Evolutionary conservation across 2,113 vertebrate genomes (phyloP).

Genomic region (Lathamus discolor): DNA sequence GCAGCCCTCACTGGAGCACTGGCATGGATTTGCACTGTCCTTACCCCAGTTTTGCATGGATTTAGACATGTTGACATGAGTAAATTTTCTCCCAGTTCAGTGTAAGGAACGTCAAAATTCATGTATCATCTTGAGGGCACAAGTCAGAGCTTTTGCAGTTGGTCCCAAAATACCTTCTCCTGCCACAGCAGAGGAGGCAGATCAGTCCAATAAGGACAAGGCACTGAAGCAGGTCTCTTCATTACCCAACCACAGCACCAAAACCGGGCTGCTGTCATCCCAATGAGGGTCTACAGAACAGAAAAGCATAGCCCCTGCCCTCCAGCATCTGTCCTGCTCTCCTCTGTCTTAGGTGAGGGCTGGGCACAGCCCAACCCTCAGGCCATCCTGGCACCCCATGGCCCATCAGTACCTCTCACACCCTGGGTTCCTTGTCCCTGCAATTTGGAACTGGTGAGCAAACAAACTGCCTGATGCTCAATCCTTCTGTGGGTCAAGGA

Average conservation of each 20-base stretch:
- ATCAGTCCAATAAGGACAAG: background rate
- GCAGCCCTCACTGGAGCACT: fast-evolving
- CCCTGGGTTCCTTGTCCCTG: background rate
- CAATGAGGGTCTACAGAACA: background rate
- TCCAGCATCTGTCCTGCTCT: background rate
- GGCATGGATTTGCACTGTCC: fast-evolving
- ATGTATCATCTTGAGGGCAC: fast-evolving
- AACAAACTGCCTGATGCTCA: background rate
- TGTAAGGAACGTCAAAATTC: background rate
- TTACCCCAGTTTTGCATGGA: background rate
- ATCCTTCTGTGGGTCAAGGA: background rate
- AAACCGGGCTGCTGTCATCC: background rate
- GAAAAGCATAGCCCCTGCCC: fast-evolving
- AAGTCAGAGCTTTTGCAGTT: background rate
- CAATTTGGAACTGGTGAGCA: background rate
- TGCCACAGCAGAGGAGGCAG: background rate
- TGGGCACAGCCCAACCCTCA: background rate
- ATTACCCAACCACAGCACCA: fast-evolving
- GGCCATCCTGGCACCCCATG: fast-evolving
- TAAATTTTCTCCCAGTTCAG: background rate
- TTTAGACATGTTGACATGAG: fast-evolving
- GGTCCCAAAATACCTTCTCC: background rate
- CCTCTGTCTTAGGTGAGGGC: background rate
- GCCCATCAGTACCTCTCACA: background rate
- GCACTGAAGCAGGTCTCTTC: background rate